Percentiles rank a stretch among this genome's conserved stretches.
Evolutionary conservation across 2,113 vertebrate species (phyloP).

Genomic region (Piaya cayana): DNA sequence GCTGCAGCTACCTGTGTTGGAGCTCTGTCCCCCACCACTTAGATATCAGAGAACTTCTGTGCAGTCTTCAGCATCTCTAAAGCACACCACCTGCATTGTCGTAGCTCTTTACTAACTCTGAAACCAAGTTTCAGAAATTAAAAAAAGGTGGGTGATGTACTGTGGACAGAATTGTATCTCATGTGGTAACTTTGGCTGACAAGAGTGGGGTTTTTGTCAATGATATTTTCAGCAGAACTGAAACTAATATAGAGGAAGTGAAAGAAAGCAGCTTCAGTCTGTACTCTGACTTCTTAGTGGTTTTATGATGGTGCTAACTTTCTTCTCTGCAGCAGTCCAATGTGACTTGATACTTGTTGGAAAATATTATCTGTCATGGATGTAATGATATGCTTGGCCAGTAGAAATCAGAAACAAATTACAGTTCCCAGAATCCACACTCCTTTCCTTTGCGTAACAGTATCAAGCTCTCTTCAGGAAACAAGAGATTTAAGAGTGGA

Average conservation of each 20-base stretch:
- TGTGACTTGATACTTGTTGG: neutral
- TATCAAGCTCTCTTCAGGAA: neutral
- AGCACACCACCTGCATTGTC: neutral
- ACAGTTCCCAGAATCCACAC: neutral
- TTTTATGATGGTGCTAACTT: neutral
- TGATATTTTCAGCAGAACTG: neutral
- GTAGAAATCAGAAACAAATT: neutral
- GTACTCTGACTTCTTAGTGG: neutral
- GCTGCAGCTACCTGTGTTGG: neutral
- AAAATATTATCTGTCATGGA: neutral
- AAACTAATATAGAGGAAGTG: neutral
- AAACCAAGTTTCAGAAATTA: neutral
- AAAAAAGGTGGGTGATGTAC: neutral
- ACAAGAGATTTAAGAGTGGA: neutral
- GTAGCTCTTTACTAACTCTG: neutral
- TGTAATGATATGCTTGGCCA: neutral
- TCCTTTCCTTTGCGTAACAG: neutral
- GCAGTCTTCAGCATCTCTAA: fast-evolving
- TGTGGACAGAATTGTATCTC: neutral
- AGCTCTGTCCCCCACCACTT: neutral
- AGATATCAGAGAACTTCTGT: neutral
- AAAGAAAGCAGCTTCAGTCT: neutral
- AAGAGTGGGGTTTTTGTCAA: neutral
- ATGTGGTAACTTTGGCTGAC: neutral
- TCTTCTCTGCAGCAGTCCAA: neutral